Evolutionary conservation across 2,797 vertebrate species (phyloP).

Genomic region (Danio albolineatus): DNA sequence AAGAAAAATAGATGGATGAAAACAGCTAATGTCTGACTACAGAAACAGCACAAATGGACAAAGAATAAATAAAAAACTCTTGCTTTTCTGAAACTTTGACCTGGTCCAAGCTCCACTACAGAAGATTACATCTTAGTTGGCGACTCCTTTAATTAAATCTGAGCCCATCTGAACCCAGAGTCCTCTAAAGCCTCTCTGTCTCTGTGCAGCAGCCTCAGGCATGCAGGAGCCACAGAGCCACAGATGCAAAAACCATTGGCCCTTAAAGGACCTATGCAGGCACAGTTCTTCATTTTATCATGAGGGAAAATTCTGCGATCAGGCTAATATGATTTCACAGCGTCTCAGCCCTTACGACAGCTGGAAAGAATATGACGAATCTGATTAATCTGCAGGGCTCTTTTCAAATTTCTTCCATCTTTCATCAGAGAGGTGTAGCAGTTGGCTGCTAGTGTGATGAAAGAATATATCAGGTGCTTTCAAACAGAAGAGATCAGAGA

Average conservation of each 20-base stretch:
- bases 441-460: constrained; percentile 22
- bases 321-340: constrained; percentile 71
- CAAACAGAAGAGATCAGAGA: constrained; percentile 1
- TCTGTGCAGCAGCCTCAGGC: constrained; percentile 42
- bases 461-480: constrained; percentile 41
- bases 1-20: too few species aligned
- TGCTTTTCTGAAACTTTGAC: constrained; percentile 6
- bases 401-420: constrained; percentile 34
- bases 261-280: constrained; percentile 52
- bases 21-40: background rate
- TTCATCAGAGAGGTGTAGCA: constrained; percentile 43
- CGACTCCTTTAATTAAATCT: constrained; percentile 62
- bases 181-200: constrained; percentile 45
- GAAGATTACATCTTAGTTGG: constrained; percentile 62
- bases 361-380: constrained; percentile 72
- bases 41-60: constrained; percentile 39
- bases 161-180: constrained; percentile 57
- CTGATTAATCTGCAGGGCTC: constrained; percentile 60
- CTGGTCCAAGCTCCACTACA: constrained; percentile 25
- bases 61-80: background rate
- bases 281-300: constrained; percentile 56
- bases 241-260: constrained; percentile 74
- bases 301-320: constrained; percentile 68
- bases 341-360: constrained; percentile 67
- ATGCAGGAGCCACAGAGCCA: constrained; percentile 67